Conservation (phyloP, 1,140 invertebrate genomes). For the Drosophila pallidifrons region DNA sequence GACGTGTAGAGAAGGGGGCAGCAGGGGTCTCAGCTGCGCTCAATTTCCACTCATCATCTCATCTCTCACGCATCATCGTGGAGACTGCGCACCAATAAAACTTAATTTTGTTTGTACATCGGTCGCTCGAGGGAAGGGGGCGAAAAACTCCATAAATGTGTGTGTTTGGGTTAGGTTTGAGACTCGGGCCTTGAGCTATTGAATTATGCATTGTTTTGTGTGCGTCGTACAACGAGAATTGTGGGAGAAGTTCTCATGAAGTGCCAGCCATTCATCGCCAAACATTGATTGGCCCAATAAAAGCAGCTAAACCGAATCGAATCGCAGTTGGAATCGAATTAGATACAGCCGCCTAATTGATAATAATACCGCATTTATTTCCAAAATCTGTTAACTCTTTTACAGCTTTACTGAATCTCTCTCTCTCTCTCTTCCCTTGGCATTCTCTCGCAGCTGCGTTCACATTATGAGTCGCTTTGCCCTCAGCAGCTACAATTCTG, state of each 20-base stretch:
- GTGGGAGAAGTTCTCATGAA: slow-evolving; percentile 79
- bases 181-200: slow-evolving; percentile 59
- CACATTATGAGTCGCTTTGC: not conserved
- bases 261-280: slow-evolving; percentile 65
- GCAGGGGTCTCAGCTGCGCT: slow-evolving; percentile 39
- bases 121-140: slow-evolving; percentile 8
- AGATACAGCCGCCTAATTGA: slow-evolving; percentile 70
- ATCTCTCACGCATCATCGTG: slow-evolving; percentile 68
- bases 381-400: slow-evolving; percentile 64
- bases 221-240: slow-evolving; percentile 7
- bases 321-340: slow-evolving; percentile 47
- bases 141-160: slow-evolving; percentile 26
- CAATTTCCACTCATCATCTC: slow-evolving; percentile 55
- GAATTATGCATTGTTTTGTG: slow-evolving; percentile 75
- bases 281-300: slow-evolving; percentile 72
- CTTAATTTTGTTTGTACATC: slow-evolving; percentile 80
- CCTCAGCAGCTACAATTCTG: too few relatives aligned
- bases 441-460: slow-evolving; percentile 7
- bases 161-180: slow-evolving; percentile 14
- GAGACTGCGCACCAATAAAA: slow-evolving; percentile 73
- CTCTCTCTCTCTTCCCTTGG: not conserved
- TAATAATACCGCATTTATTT: slow-evolving; percentile 75
- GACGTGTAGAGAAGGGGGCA: not conserved
- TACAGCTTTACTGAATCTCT: slow-evolving; percentile 13
- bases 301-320: slow-evolving; percentile 13